Evolutionary conservation across 2,888 invertebrate species (phyloP).

Genomic region (Unio delphinus): DNA sequence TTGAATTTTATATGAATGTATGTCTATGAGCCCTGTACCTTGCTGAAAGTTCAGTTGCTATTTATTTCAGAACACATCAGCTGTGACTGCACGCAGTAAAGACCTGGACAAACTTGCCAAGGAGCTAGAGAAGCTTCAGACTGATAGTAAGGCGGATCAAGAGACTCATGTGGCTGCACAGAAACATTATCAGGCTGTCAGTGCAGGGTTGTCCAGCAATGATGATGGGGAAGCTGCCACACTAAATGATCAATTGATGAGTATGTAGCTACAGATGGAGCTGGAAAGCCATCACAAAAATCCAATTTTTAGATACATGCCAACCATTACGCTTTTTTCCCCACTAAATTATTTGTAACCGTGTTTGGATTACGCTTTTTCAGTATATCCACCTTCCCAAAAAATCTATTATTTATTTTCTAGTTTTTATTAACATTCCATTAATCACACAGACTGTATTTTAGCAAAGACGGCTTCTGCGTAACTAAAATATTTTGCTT

Average conservation of each 20-base stretch:
- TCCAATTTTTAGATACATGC: too few relatives aligned
- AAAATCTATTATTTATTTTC: too few relatives aligned
- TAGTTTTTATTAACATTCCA: too few relatives aligned
- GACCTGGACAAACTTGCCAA: conserved; percentile 72
- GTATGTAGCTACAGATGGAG: conserved; percentile 70
- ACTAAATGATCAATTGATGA: conserved; percentile 90
- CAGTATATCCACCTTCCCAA: too few relatives aligned
- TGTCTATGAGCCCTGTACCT: not conserved
- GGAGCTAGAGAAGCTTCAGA: conserved; percentile 80
- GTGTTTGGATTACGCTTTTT: too few relatives aligned
- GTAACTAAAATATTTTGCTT: too few relatives aligned
- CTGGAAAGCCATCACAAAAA: not conserved
- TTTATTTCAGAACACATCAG: conserved; percentile 73
- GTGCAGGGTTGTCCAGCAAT: conserved; percentile 85
- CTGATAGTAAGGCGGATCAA: conserved; percentile 79
- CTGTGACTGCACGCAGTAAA: conserved; percentile 76
- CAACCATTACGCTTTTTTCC: too few relatives aligned
- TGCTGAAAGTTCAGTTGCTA: not conserved
- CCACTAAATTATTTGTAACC: too few relatives aligned
- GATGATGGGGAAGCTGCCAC: conserved; percentile 84
- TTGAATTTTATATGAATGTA: too few relatives aligned
- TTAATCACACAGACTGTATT: too few relatives aligned
- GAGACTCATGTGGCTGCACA: conserved; percentile 83
- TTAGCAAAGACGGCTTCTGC: too few relatives aligned
- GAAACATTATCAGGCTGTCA: conserved; percentile 86